Base-by-base conservation (phyloP, 2,888 invertebrate species). In the Rhorus exstirpatorius region DNA sequence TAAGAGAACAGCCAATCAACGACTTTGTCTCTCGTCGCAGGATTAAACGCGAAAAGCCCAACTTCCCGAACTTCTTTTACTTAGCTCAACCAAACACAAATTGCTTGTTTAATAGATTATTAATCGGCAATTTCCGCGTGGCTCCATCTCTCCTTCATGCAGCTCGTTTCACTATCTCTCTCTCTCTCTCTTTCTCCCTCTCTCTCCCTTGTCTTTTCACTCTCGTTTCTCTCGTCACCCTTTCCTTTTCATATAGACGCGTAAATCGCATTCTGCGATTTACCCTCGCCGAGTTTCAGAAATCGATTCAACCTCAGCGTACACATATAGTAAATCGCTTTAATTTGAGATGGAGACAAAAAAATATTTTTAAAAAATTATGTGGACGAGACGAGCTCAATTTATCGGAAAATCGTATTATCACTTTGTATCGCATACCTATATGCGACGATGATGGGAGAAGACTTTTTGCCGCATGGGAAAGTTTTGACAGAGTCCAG, bases 101-200 rank as follows among this genome's bases (percentile, higher is more conserved):
- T 89, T 88, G 88, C 88, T 87, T 84, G 84, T 85, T 87, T 84
- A 85, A 88, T 89, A 85, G 86, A 89, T 88, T 88, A 89, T 89
- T 88, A 87, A 89, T 86, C 85, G 83, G 67, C 84, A 85, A 87
- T 86, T 86, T 85, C 84, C 87, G 68, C 58, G 44, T 44, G 31
- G 26, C 31, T 53, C 12, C 44, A 26, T 53, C 21, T 46, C 63
- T 21, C 61, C 6, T 41, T 38, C 14, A 10, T 26, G 58, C 46
- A 44, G 44, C 24, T n/a, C 24, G 41, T 31, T 67, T 63, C 51
- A 41, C 44, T 70, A 46, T 65, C 67, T 35, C 31, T 75, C 60
- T 51, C 26, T 14, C 41, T 51, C 46, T 26, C 35, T 38, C 38
- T 38, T 8, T 38, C 31, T 75, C 60, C 41, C 26, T 14, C 41